Percentiles rank a stretch among this genome's conserved stretches.
Conservation (phyloP, 2,113 vertebrate genomes). For the Mormyrus lacerda region DNA sequence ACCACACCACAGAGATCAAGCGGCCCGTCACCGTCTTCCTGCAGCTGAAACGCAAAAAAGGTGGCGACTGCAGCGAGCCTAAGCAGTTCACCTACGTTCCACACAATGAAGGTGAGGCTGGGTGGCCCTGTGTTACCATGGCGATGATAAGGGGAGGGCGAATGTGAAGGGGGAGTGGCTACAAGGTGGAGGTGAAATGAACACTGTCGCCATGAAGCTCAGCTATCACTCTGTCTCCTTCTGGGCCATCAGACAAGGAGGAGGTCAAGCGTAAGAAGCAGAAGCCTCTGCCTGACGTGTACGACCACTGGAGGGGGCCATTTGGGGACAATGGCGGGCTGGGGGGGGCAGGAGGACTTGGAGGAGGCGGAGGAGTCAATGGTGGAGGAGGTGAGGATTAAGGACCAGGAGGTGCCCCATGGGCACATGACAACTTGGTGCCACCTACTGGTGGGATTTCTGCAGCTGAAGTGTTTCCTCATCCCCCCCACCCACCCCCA, state of each 20-base stretch:
- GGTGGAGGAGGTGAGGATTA: not conserved
- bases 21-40: conserved; percentile 86
- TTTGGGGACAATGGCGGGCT: conserved; percentile 65
- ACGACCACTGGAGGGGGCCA: conserved; percentile 75
- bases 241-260: conserved; percentile 77
- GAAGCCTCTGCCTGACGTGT: conserved; percentile 82
- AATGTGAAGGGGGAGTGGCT: not conserved
- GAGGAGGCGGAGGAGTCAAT: conserved; percentile 64
- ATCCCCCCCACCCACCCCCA: not conserved
- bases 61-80: conserved; percentile 87
- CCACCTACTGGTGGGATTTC: conserved; percentile 68
- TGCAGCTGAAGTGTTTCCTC: not conserved
- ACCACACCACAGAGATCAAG: conserved; percentile 83
- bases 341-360: conserved; percentile 41
- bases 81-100: conserved; percentile 96
- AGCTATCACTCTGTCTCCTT: not conserved
- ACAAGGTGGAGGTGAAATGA: not conserved
- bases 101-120: conserved; percentile 73
- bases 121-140: not conserved
- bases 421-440: not conserved
- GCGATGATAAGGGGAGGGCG: not conserved
- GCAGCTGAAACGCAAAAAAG: conserved; percentile 89
- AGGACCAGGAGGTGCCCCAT: too few relatives aligned
- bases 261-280: conserved; percentile 87
- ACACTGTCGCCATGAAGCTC: not conserved